These are phyloP conservation scores for Cryptocephalus moraei DNA, from an alignment of 2,888 invertebrate genomes.

Conservation along the genomic window DNA sequence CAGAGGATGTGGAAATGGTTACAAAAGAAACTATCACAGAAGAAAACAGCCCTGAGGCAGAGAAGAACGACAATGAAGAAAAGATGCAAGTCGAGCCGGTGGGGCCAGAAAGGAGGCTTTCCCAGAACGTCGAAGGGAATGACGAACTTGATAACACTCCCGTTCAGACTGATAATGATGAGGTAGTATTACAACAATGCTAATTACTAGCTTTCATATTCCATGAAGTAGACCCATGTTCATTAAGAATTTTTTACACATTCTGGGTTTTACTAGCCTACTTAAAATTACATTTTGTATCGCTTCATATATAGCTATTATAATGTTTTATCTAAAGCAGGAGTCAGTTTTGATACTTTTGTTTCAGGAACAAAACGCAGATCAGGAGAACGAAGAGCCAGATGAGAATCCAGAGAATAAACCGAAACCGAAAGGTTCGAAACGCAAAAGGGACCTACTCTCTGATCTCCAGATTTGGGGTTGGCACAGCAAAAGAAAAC, in stretches of 20 bases:
- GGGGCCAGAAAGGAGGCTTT: conserved; percentile 27
- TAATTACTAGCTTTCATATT: too few relatives aligned
- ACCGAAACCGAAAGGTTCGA: conserved; percentile 27
- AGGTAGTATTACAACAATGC: too few relatives aligned
- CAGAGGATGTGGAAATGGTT: conserved; percentile 21
- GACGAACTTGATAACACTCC: conserved; percentile 30
- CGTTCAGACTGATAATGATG: conserved; percentile 34
- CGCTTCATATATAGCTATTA: too few relatives aligned
- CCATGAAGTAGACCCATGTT: too few relatives aligned
- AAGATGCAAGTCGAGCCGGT: conserved; percentile 29
- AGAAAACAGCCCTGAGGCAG: conserved; percentile 10
- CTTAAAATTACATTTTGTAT: too few relatives aligned
- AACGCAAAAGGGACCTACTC: conserved; percentile 62
- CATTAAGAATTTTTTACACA: too few relatives aligned
- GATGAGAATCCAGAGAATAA: conserved; percentile 31
- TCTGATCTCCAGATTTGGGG: conserved; percentile 68
- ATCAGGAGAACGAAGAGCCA: conserved; percentile 30
- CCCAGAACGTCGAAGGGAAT: conserved; percentile 32
- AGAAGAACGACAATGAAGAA: conserved; percentile 30
- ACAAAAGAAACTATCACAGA: too few relatives aligned
- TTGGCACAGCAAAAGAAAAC: conserved; percentile 57
- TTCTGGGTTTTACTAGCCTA: too few relatives aligned
- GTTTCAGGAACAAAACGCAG: conserved; percentile 21
- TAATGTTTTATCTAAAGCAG: too few relatives aligned
- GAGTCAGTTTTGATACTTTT: neutral